A percentile compares a stretch with the other conserved stretches of the same genome.
These are phyloP conservation scores for Balaenoptera acutorostrata DNA, from an alignment of 2,113 vertebrate species.

Conservation along the genomic window DNA sequence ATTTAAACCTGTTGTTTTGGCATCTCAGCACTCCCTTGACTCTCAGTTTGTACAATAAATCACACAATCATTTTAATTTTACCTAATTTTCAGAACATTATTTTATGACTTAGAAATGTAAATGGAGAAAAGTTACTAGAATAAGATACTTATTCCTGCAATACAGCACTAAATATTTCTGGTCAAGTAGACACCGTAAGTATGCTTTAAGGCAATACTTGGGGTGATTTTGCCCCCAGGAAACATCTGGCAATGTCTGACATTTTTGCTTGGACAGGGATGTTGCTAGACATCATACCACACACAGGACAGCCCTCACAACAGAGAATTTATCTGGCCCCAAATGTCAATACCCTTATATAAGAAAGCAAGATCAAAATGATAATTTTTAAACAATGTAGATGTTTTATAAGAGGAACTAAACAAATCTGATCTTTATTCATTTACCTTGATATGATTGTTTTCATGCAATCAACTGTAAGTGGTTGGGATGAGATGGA, in stretches of 20 bases:
- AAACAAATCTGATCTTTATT: neutral
- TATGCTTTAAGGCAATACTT: neutral
- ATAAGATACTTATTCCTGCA: neutral
- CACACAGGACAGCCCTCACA: neutral
- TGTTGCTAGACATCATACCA: neutral
- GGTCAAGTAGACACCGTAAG: neutral
- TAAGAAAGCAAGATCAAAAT: neutral
- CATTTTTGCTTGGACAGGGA: neutral
- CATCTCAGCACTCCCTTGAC: neutral
- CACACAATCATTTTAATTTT: neutral
- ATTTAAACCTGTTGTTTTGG: neutral
- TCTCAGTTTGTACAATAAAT: neutral
- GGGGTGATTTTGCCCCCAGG: neutral
- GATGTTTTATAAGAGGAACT: neutral
- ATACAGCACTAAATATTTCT: neutral
- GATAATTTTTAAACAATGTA: neutral
- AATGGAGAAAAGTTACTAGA: neutral
- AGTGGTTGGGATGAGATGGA: neutral
- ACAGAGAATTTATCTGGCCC: neutral
- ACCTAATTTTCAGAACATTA: neutral
- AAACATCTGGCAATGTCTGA: neutral
- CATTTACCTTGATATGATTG: neutral
- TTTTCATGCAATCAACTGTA: neutral
- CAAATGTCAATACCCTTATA: neutral
- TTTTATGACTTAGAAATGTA: neutral